These are phyloP conservation scores for Amia ocellicauda DNA, from an alignment of 2,113 vertebrate species.

Conservation along the genomic window DNA sequence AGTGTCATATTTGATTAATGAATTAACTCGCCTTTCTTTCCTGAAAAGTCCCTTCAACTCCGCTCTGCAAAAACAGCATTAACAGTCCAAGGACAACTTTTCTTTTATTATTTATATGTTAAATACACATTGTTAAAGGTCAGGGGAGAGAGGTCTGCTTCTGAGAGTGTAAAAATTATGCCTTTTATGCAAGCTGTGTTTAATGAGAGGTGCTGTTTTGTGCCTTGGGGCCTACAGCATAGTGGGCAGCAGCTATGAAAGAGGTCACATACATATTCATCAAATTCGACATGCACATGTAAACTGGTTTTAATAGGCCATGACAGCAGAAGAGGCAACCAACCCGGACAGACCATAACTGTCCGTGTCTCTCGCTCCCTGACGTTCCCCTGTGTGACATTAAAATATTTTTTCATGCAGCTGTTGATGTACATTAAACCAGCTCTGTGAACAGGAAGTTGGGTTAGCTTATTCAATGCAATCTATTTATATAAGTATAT, in stretches of 20 bases:
- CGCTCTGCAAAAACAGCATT: not conserved
- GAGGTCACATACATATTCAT: constrained; percentile 99
- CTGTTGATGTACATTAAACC: not conserved
- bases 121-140: constrained; percentile 64
- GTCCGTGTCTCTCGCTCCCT: too few species aligned
- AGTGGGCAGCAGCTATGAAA: constrained; percentile 85
- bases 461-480: not conserved
- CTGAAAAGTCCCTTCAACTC: constrained; percentile 24
- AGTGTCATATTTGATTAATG: not conserved
- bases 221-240: constrained; percentile 73
- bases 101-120: constrained; percentile 56
- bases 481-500: too few species aligned
- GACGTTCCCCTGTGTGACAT: constrained; percentile 72
- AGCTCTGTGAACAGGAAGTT: not conserved
- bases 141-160: constrained; percentile 38
- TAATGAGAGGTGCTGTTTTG: constrained; percentile 87
- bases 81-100: constrained; percentile 7
- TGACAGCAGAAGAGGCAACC: constrained; percentile 88
- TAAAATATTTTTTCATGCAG: constrained; percentile 35
- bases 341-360: too few species aligned
- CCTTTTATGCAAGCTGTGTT: constrained; percentile 86
- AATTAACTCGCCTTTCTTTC: not conserved
- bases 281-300: constrained; percentile 93
- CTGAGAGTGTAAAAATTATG: constrained; percentile 39
- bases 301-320: constrained; percentile 93